Evolutionary conservation across 1,140 invertebrate species (phyloP).

Genomic region (Campoletis sonorensis): DNA sequence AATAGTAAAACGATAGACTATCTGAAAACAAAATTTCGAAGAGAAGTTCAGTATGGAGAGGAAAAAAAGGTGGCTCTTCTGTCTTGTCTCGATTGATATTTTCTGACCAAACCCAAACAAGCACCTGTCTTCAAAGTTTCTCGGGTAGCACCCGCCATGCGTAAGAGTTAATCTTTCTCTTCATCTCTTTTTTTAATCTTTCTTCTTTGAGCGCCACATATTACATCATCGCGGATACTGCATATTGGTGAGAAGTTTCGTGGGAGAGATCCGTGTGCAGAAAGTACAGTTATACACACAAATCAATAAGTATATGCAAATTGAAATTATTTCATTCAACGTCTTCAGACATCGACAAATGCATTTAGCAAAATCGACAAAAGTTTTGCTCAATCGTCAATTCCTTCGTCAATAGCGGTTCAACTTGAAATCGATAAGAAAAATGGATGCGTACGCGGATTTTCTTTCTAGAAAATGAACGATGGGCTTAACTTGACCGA

Average conservation of each 20-base stretch:
- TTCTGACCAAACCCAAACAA: background rate
- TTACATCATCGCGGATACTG: background rate
- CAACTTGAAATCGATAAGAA: background rate
- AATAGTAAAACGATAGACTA: background rate
- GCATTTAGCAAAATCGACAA: background rate
- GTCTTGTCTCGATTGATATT: background rate
- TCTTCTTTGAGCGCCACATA: background rate
- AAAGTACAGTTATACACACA: too few species aligned
- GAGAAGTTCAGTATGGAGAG: background rate
- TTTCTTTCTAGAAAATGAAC: constrained; percentile 1
- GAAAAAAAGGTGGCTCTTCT: background rate
- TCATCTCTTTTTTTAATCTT: background rate
- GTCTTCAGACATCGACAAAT: background rate
- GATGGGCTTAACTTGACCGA: background rate
- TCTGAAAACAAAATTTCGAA: background rate
- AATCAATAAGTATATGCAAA: background rate
- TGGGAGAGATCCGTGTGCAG: constrained; percentile 5
- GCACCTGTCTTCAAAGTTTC: constrained; percentile 1
- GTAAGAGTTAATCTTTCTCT: background rate
- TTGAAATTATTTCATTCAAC: background rate
- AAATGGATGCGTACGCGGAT: background rate
- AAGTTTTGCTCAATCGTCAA: background rate
- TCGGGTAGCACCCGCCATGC: background rate
- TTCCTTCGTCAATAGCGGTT: background rate
- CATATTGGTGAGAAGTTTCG: background rate